A percentile compares a stretch with the other conserved stretches of the same genome.
Evolutionary conservation across 53 echinoderm and acorn worm species (phyloP).

Genomic region (Patiria pectinifera): DNA sequence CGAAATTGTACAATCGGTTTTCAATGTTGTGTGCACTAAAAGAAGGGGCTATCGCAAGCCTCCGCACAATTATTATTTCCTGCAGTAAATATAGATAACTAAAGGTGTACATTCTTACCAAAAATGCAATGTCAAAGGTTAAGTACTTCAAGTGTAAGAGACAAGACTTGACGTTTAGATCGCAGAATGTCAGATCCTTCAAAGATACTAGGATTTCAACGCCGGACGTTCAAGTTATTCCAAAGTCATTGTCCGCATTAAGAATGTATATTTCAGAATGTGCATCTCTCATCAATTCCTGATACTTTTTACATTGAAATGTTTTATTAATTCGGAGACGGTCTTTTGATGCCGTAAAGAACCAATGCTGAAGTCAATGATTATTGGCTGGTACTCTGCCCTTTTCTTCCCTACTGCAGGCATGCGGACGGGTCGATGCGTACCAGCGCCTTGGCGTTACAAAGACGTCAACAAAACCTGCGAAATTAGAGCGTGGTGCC

Average conservation of each 20-base stretch:
- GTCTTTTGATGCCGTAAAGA: too few species aligned
- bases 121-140: too few species aligned
- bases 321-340: too few species aligned
- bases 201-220: too few species aligned
- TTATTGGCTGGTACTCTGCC: conserved; percentile 12
- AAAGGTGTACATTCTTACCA: neutral
- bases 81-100: neutral
- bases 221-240: too few species aligned
- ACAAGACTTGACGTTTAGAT: neutral
- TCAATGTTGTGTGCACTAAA: neutral
- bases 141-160: neutral
- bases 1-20: neutral
- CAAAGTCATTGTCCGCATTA: too few species aligned
- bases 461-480: conserved; percentile 51
- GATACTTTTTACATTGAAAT: too few species aligned
- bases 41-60: neutral
- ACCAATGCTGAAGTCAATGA: neutral
- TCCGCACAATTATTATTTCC: neutral
- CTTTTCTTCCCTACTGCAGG: conserved; percentile 38
- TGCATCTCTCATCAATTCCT: too few species aligned
- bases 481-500: conserved; percentile 75
- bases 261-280: too few species aligned
- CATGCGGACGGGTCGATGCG: conserved; percentile 62
- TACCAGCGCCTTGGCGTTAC: conserved; percentile 42
- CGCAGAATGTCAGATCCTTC: neutral